Evolutionary conservation across 2,888 invertebrate species (phyloP).

Genomic region (Diploptera punctata): DNA sequence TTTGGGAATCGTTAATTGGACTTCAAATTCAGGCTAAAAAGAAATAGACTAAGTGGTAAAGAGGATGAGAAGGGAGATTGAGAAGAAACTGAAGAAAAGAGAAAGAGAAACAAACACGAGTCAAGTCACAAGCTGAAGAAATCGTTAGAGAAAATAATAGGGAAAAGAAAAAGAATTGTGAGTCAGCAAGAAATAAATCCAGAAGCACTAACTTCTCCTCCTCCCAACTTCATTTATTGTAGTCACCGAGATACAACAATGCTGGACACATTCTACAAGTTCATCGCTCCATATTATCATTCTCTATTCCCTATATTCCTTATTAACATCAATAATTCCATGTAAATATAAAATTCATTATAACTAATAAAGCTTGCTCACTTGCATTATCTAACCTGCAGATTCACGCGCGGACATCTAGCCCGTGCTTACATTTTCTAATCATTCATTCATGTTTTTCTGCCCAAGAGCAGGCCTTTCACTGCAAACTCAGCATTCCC

Average conservation of each 20-base stretch:
- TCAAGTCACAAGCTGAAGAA: constrained; percentile 31
- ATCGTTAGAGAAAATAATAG: constrained; percentile 35
- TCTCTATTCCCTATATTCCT: too few relatives aligned
- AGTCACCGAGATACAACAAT: constrained; percentile 20
- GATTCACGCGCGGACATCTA: too few relatives aligned
- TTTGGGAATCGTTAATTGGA: constrained; percentile 30
- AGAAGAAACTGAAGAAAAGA: too few relatives aligned
- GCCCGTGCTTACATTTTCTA: too few relatives aligned
- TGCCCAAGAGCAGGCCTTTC: too few relatives aligned
- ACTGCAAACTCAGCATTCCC: too few relatives aligned
- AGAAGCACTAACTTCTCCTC: background rate
- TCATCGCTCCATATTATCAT: background rate
- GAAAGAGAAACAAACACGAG: constrained; percentile 28
- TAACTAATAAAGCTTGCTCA: too few relatives aligned
- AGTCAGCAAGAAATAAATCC: constrained; percentile 33
- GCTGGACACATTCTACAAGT: background rate
- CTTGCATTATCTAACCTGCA: too few relatives aligned
- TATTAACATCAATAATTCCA: too few relatives aligned
- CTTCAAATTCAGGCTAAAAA: constrained; percentile 18
- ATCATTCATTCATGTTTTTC: too few relatives aligned
- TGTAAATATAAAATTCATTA: too few relatives aligned
- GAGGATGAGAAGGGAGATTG: background rate
- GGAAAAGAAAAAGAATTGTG: constrained; percentile 24
- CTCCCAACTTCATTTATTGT: background rate
- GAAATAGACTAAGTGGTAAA: background rate